Conservation (phyloP, 2,797 vertebrate genomes). For the Chaetodon trifasciatus region DNA sequence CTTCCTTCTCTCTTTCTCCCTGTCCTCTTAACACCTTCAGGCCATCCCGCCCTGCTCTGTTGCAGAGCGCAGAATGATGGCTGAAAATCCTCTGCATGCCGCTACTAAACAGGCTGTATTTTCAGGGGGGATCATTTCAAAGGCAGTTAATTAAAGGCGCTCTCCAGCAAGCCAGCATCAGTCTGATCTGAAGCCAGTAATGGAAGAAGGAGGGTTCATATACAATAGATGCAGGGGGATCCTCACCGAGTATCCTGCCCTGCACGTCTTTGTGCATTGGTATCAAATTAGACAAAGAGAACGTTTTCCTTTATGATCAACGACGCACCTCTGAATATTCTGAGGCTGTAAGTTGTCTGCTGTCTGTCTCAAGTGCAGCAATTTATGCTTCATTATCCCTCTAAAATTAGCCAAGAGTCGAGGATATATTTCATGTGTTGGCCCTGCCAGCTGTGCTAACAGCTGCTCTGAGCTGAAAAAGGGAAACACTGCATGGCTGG, state of each 20-base stretch:
- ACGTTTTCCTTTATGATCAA: neutral
- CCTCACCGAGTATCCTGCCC: neutral
- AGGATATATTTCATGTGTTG: neutral
- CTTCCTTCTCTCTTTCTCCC: neutral
- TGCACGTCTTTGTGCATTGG: neutral
- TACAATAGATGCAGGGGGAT: conserved; percentile 1
- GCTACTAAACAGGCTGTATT: conserved; percentile 21
- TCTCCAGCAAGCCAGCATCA: neutral
- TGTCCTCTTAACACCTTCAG: conserved; percentile 11
- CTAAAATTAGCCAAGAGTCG: neutral
- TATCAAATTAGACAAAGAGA: neutral
- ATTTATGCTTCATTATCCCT: neutral
- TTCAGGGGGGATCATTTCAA: conserved; percentile 47
- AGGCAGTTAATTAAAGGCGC: conserved; percentile 35
- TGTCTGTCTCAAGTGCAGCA: neutral
- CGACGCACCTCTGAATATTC: neutral
- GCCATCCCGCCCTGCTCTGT: neutral
- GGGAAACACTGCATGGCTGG: neutral
- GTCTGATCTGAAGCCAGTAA: conserved; percentile 6
- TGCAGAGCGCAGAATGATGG: neutral
- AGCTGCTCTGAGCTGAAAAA: neutral
- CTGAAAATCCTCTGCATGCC: conserved; percentile 5
- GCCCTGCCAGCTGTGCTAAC: neutral
- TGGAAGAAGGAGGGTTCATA: neutral
- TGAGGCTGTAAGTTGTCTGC: neutral